Evolutionary conservation across 1,140 invertebrate genomes (phyloP), one percentile per base, ranked within the genome.

Genomic region (Elymnias hypermnestra): DNA sequence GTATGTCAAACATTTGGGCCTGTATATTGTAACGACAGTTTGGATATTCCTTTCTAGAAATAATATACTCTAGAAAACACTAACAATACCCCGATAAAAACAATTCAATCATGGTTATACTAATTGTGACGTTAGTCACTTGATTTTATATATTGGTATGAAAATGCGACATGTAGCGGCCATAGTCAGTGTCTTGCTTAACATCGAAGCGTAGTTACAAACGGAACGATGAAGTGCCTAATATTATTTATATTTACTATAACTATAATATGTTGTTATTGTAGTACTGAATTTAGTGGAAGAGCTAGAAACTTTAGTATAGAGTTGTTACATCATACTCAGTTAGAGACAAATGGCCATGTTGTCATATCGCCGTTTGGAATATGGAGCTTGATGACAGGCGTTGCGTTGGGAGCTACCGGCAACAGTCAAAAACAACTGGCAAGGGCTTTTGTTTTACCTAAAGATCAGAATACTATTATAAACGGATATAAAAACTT

Each of bases 281-380:
- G 63, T 43, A 54, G 53, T 7, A 15, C 62, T 7, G 76, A 83
- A 1, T 85, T 83, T 22, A 73, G 66, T 61, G 73, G 61, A 3
- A 54, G 73, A 45, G 59, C 73, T 5, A 63, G 76, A 38, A 85
- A 85, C 25, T 85, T 85, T 41, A 85, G 82, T 42, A 65, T 83
- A 5, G 78, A 83, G 52, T 52, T 85, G 1, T 36, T 85, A 9
- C 61, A 83, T 41, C 55, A 63, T 13, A 79, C 82, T 12, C 72
- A 72, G 21, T 28, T 52, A 21, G 63, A 75, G 28, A 67, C 63
- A 8, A 58, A 61, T 3, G 70, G 76, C 3, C 76, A 85, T 52
- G 67, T 79, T 3, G 82, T 83, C 8, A 79, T 85, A 33, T 83
- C 82, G 10, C 82, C 82, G 0, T 79, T 83, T 25, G 82, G 82